phyloP scores from a whole-genome alignment of 2,113 vertebrate genomes.

The Catharus fuscescens region DNA sequence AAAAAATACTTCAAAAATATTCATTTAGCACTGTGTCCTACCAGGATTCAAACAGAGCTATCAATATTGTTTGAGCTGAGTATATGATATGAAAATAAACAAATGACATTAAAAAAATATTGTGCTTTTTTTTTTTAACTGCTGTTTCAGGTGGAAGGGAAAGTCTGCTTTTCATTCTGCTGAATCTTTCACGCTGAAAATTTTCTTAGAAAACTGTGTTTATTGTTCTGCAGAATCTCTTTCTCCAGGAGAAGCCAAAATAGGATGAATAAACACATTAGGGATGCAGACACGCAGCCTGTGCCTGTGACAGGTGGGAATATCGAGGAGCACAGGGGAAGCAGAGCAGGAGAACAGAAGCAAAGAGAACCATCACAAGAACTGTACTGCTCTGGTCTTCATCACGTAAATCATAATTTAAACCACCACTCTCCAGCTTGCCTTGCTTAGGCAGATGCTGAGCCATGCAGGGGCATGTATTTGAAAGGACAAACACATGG shows the following conservation, averaged over 20 bases:
- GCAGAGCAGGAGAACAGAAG: neutral
- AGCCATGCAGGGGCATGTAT: rapidly evolving
- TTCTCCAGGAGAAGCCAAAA: neutral
- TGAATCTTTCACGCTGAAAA: neutral
- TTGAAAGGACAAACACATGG: neutral
- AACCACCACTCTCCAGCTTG: neutral
- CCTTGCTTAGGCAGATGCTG: neutral
- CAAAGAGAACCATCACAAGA: neutral
- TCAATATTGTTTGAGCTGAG: neutral
- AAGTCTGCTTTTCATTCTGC: neutral
- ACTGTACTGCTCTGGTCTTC: neutral
- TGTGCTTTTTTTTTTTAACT: neutral
- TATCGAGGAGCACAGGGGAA: rapidly evolving
- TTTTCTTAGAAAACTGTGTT: neutral
- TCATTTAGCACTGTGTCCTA: neutral
- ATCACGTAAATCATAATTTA: rapidly evolving
- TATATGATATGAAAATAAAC: neutral
- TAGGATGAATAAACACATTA: neutral
- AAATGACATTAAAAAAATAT: neutral
- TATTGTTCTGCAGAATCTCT: neutral
- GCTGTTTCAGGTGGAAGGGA: neutral
- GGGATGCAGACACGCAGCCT: rapidly evolving
- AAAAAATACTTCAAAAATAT: neutral
- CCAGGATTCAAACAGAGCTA: neutral
- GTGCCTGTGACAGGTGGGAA: neutral